Base-by-base conservation (phyloP, 2,888 invertebrate genomes). In the Noctua comes region DNA sequence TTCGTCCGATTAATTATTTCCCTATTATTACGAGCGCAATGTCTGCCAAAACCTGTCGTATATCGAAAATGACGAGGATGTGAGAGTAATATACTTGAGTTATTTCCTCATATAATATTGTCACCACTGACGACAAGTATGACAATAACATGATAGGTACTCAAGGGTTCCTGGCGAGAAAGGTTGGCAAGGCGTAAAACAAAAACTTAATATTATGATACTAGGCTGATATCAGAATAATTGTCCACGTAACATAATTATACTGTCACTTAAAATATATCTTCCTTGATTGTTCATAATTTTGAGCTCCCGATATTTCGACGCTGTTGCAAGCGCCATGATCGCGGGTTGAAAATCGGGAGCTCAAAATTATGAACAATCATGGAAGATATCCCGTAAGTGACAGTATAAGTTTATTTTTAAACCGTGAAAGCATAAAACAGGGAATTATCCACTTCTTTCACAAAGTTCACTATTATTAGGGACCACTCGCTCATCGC, bases 161-260 rank as follows among this genome's bases (percentile, higher is more conserved):
- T 40, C 62, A 68, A 54, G 54, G 64, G 68, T 57, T 80, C 64
- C 40, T 4, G 8, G 46, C 24, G 40, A 68, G 54, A 77, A 83
- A 77, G 77, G 62, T 68, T 64, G 31, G 3, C 31, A 68, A 77
- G 54, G 64, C 83, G 54, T 83, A 57, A 68, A 80, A 82, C 40
- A 68, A 46, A 68, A 68, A 68, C n/a, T 82, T 76, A 54, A 68
- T 68, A 82, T 21, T 51, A 57, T n/a, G 43, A 27, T 36, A 51
- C 57, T 43, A 62, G 21, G 13, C n/a, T 36, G 75, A 59, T 59
- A 66, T 36, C 51, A 59, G 8, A 48, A n/a, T 21, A 13, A 7
- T 65, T 65, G 18, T 48, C 16, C 31, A 66, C 27, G 66, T 40
- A 7, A 40, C 7, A n/a, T n/a, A n/a, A n/a, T 40, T 40, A 40